These are phyloP conservation scores for Cataglyphis albicans DNA, from an alignment of 2,888 invertebrate species.

Conservation along the genomic window DNA sequence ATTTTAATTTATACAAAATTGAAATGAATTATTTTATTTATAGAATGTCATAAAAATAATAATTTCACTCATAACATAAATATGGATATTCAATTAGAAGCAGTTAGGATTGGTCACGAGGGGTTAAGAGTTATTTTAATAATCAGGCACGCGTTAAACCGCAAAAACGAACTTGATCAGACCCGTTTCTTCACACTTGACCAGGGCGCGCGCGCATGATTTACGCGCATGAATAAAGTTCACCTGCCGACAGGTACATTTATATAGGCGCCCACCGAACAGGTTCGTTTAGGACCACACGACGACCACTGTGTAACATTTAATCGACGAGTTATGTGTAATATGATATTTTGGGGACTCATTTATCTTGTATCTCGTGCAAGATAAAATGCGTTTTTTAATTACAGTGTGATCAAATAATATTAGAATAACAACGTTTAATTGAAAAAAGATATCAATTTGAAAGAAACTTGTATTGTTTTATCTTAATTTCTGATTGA, in stretches of 20 bases:
- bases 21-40: neutral
- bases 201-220: conserved; percentile 70
- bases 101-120: neutral
- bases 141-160: conserved; percentile 57
- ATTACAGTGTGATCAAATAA: neutral
- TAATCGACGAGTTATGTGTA: conserved; percentile 14
- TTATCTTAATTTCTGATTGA: neutral
- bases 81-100: conserved; percentile 13
- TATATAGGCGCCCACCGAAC: conserved; percentile 19
- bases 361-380: neutral
- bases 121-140: conserved; percentile 27
- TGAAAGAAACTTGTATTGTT: neutral
- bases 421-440: neutral
- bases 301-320: neutral
- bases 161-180: conserved; percentile 64
- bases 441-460: neutral
- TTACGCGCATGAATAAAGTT: conserved; percentile 76
- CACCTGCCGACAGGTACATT: conserved; percentile 68
- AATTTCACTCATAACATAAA: neutral
- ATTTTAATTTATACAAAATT: neutral
- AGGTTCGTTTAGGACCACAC: conserved; percentile 19
- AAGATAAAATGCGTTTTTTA: neutral
- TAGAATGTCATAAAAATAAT: neutral
- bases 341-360: neutral
- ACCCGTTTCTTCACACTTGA: conserved; percentile 66